Percentiles rank a stretch among this genome's conserved stretches.
Evolutionary conservation across 2,797 vertebrate species (phyloP).

Genomic region (Periophthalmus magnuspinnatus): DNA sequence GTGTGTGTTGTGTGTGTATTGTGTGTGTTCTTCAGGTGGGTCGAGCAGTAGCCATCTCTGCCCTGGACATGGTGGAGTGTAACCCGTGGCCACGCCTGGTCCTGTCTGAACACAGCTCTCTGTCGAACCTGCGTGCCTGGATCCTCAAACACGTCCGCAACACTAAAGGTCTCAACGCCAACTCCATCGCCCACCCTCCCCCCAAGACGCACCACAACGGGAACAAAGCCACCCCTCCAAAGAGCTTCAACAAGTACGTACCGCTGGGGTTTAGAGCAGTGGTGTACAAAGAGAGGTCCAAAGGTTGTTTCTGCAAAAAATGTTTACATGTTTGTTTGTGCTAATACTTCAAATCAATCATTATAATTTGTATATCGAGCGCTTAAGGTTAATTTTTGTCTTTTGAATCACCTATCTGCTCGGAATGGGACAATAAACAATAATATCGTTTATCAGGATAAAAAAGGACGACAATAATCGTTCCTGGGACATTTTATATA

Average conservation of each 20-base stretch:
- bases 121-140: constrained; percentile 91
- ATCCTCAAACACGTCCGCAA: constrained; percentile 91
- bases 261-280: no score
- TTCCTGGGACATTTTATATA: no score
- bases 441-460: no score
- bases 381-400: no score
- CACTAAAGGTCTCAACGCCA: constrained; percentile 73
- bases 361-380: no score
- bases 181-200: constrained; percentile 66
- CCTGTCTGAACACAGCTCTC: constrained; percentile 90
- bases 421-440: no score
- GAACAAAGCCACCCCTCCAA: constrained; percentile 76
- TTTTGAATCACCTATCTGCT: no score
- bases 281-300: no score
- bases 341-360: no score
- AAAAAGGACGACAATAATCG: no score
- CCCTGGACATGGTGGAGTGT: constrained; percentile 91
- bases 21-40: constrained; percentile 81
- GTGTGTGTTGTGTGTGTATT: constrained; percentile 6
- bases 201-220: constrained; percentile 48
- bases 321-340: background rate
- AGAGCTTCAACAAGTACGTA: constrained; percentile 82
- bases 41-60: constrained; percentile 87
- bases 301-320: no score
- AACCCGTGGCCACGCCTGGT: constrained; percentile 94